Conservation (phyloP, 2,888 invertebrate species). For the Trissonchulus sp. region DNA sequence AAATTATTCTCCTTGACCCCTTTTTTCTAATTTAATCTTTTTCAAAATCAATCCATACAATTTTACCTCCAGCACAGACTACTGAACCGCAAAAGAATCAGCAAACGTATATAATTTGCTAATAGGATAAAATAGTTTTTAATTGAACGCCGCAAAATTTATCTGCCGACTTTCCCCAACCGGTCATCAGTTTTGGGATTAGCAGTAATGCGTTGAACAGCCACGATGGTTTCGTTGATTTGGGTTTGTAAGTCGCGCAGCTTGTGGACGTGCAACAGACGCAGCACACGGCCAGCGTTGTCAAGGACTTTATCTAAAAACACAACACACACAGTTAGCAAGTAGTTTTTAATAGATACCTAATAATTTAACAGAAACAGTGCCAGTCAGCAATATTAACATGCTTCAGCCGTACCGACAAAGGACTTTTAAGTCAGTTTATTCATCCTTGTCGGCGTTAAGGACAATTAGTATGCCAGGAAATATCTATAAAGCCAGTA, state of each 20-base stretch:
- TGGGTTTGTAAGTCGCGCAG: constrained; percentile 78
- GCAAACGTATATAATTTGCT: too few species aligned
- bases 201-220: constrained; percentile 83
- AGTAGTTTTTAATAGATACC: background rate
- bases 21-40: too few species aligned
- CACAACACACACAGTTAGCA: background rate
- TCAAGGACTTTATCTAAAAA: constrained; percentile 60
- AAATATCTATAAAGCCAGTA: too few species aligned
- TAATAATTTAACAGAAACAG: background rate
- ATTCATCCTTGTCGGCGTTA: too few species aligned
- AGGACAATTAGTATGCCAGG: too few species aligned
- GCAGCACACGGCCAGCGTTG: constrained; percentile 69
- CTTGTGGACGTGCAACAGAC: constrained; percentile 74
- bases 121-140: too few species aligned
- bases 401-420: constrained; percentile 11
- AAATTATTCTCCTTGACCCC: too few species aligned
- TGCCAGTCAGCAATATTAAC: constrained; percentile 22
- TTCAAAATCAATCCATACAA: too few species aligned
- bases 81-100: too few species aligned
- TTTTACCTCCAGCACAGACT: too few species aligned
- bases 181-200: constrained; percentile 93
- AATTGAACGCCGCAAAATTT: too few species aligned
- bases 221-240: constrained; percentile 88
- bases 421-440: too few species aligned
- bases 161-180: constrained; percentile 77